A percentile compares a stretch with the other conserved stretches of the same genome.
Conservation (phyloP, 2,888 invertebrate species). For the Nymphalis c-album region DNA sequence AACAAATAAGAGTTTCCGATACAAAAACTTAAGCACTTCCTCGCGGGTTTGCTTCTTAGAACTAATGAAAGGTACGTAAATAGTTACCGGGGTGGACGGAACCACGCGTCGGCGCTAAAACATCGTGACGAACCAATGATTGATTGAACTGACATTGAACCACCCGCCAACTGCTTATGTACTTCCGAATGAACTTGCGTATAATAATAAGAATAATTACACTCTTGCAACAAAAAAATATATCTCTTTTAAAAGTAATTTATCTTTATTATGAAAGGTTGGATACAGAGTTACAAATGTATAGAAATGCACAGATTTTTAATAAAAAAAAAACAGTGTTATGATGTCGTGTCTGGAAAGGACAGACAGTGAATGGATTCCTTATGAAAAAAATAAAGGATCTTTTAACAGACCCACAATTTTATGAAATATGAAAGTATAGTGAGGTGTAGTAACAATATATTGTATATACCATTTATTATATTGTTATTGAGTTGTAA, state of each 20-base stretch:
- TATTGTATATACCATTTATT: too few species aligned
- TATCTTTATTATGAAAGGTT: neutral
- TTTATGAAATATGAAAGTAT: too few species aligned
- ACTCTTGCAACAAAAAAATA: neutral
- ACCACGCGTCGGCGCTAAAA: conserved; percentile 63
- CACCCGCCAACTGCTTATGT: conserved; percentile 33
- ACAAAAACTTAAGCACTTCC: conserved; percentile 73
- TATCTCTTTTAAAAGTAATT: neutral
- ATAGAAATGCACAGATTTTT: too few species aligned
- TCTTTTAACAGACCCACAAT: too few species aligned
- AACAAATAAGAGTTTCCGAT: conserved; percentile 69
- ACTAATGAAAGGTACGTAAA: conserved; percentile 78
- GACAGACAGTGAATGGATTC: too few species aligned
- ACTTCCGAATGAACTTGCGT: conserved; percentile 13
- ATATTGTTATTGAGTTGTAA: too few species aligned
- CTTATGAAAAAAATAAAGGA: too few species aligned
- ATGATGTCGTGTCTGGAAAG: too few species aligned
- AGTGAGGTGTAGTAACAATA: too few species aligned
- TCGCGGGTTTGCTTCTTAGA: conserved; percentile 68
- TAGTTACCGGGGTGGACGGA: conserved; percentile 62
- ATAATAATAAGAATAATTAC: neutral
- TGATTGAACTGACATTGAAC: conserved; percentile 72
- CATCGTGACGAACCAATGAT: conserved; percentile 62
- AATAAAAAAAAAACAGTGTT: too few species aligned
- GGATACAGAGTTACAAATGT: too few species aligned